Evolutionary conservation across 1,140 invertebrate species (phyloP), one percentile per base, ranked within the genome.

Genomic region (Ericerus pela): DNA sequence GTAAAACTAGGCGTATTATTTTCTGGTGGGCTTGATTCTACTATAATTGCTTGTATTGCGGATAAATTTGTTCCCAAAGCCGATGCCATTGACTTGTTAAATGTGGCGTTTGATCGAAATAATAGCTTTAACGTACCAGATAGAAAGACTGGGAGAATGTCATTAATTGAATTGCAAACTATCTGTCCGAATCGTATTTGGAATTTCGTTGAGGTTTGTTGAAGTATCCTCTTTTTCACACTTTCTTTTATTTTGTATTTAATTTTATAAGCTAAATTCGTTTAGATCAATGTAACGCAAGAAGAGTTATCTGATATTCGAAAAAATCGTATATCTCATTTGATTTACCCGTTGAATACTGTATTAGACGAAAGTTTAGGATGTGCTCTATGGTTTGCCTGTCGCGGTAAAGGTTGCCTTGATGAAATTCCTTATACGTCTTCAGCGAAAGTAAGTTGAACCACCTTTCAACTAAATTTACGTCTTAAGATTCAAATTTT

Each of bases 341-440:
- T 98, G 38, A 76, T 96, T 3, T 81, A 84, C 72, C 90, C 90
- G 1, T 73, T 83, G 38, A 72, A 78, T 59, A 92, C 89, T 12
- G 80, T 98, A 37, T 68, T 99, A n/a, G 95, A 99, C 73, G 94
- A 98, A 67, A 94, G 88, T 70, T 76, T 98, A 30, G 85, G 84
- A 6, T 90, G 88, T 73, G 91, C 93, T 24, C 73, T 96, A 16
- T 98, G 92, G 91, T 99, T 97, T 80, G 93, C 92, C 33, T 81
- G 87, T 51, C 71, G 79, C 66, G 89, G 82, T 11, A 61, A 72
- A 61, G 84, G 85, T 0, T 26, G 71, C 2, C 62, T 61, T 51
- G 60, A 67, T 27, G 63, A 68, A 59, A 62, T 69, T 27, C n/a
- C 62, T 6, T 80, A 80, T 61, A 68, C 67, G 37, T 82, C 82